Base-by-base conservation (phyloP, 2,888 invertebrate genomes). In the Drosophila infuscata region DNA sequence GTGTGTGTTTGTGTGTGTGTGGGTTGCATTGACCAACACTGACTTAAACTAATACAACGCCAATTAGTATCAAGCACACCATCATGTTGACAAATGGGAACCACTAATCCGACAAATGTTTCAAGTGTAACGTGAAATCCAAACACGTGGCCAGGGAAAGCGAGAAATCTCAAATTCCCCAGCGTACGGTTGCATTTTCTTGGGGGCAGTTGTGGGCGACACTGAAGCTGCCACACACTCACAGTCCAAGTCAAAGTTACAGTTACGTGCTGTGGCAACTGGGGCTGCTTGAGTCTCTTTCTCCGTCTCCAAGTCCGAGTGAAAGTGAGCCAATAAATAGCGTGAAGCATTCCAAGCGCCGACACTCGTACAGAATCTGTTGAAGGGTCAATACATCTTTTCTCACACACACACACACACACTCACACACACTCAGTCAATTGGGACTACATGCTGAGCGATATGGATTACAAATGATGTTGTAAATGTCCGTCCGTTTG, bases 351-450 rank as follows among this genome's bases (percentile, higher is more conserved):
- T 82, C 79, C 76, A 53, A 76, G 86, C 79, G 74, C 71, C 85
- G 71, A 70, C 71, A 77, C 78, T 65, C 67, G 65, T 41, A 62
- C 57, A 62, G 72, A 77, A 73, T 81, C 59, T 76, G 81, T 77
- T 91, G 87, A 86, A 91, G 88, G 91, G 91, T 89, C 91, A 91
- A 90, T 91, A 91, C 82, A 91, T 90, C 91, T 91, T 88, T 73
- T 71, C 62, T 41, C 63, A 53, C 74, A 69, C 74, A 57, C 61
- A 66, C 60, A 43, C 33, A 30, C 61, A 68, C 61, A 66, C 62
- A 65, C 67, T 56, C 65, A 38, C 49, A 43, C 60, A 71, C 69
- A 49, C 52, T 57, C 46, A 48, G 66, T 61, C 52, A 72, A 70
- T 68, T 68, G 77, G 76, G 91, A 90, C 91, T 84, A 76, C 90